Evolutionary conservation across 1,140 invertebrate species (phyloP), one percentile per base, ranked within the genome.

Genomic region (Caenorhabditis remanei): DNA sequence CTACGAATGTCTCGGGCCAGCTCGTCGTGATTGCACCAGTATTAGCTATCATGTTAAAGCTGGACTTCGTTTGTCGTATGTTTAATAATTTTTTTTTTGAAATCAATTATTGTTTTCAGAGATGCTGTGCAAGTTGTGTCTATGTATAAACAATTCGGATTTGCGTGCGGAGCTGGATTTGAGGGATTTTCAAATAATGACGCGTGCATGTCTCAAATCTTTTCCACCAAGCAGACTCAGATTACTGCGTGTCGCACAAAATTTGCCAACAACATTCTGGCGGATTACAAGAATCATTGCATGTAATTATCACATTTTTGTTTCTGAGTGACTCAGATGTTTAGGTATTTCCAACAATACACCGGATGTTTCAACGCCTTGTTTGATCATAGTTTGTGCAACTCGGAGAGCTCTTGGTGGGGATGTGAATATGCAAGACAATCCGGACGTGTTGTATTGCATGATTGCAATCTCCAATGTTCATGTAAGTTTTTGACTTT

Each of bases 361-460:
- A 83, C 67, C 48, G 85, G 85, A 53, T 87, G 85, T 43, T 87
- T 71, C 85, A 50, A 61, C 9, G 41, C 46, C 2, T 13, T 50
- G 11, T 87, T 87, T 41, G 40, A 71, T 19, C 46, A 55, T 32
- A 50, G 63, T 16, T 41, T 7, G 16, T 87, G 85, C 43, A 67
- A 50, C 19, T 6, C 55, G 2, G 85, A 87, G 53, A 67, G 63
- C 14, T 46, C 63, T 50, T 87, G 85, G 85, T 87, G 85, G 85
- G 85, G 85, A 1, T 87, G 85, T 32, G 85, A 87, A 50, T 87
- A 87, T 24, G 85, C 85, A 9, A 55, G 85, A 87, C 85, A 87
- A 50, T 43, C 63, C 13, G 85, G 63, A 43, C 16, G 85, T 41
- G 46, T 43, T 46, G 41, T 50, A 4, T 9, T 87, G 13, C 85